Conservation (phyloP, 2,113 vertebrate genomes). For the Petroica traversi region DNA sequence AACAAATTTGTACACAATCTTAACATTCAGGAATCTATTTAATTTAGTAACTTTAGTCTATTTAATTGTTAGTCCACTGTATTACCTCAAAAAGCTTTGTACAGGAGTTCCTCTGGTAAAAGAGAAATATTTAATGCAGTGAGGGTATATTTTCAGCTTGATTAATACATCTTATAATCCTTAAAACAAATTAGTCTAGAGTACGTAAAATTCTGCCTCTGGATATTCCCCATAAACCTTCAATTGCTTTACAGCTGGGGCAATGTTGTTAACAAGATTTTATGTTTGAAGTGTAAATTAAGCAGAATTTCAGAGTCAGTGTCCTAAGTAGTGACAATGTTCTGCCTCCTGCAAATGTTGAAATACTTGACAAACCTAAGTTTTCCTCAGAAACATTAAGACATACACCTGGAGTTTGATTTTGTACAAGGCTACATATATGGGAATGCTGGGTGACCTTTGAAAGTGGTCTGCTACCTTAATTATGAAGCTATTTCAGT, state of each 20-base stretch:
- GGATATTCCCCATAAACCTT: not conserved
- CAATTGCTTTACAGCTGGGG: not conserved
- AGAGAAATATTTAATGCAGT: not conserved
- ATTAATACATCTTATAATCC: not conserved
- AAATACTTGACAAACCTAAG: not conserved
- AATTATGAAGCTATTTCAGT: not conserved
- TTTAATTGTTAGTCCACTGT: not conserved
- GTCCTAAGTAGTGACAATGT: not conserved
- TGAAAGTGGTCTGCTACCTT: not conserved
- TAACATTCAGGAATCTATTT: not conserved
- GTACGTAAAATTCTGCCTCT: not conserved
- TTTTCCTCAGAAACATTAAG: not conserved
- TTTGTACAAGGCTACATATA: not conserved
- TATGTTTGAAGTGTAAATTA: slow-evolving; percentile 23
- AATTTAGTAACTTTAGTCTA: not conserved
- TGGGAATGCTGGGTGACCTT: not conserved
- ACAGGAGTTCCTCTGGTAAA: not conserved
- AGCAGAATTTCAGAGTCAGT: not conserved
- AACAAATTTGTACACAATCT: not conserved
- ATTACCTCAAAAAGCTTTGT: not conserved
- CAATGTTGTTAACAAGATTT: not conserved
- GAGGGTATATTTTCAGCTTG: not conserved
- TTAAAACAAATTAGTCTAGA: not conserved
- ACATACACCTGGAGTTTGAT: not conserved
- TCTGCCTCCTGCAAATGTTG: not conserved